Conservation (phyloP, 2,113 vertebrate species). For the Pachyramphus minor region DNA sequence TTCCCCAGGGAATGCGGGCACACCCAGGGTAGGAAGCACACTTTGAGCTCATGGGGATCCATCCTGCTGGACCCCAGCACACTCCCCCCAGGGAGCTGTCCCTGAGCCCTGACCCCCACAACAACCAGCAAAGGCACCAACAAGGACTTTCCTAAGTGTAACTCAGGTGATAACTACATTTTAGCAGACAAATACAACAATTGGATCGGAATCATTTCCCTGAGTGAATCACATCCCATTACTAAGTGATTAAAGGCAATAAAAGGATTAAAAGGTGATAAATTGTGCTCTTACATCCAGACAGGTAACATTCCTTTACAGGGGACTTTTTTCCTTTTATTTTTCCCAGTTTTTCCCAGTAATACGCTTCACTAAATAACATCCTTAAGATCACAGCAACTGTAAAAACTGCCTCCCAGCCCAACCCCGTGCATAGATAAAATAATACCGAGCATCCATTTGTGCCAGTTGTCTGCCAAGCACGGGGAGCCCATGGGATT, state of each 20-base stretch:
- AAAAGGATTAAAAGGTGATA: neutral
- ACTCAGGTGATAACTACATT: neutral
- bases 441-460: fast-evolving
- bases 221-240: neutral
- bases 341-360: neutral
- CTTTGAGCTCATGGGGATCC: fast-evolving
- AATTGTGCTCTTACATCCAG: neutral
- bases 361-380: neutral
- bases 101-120: fast-evolving
- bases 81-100: fast-evolving
- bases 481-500: fast-evolving
- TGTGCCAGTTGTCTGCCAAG: fast-evolving
- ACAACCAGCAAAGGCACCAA: neutral
- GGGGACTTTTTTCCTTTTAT: neutral
- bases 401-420: neutral
- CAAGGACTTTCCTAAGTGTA: neutral
- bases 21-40: fast-evolving
- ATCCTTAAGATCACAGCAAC: neutral
- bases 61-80: neutral
- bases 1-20: fast-evolving
- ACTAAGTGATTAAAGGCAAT: neutral
- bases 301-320: neutral
- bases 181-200: neutral
- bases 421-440: neutral
- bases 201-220: neutral